These are phyloP conservation scores for Brotula barbata DNA, from an alignment of 2,797 vertebrate species.

Conservation along the genomic window DNA sequence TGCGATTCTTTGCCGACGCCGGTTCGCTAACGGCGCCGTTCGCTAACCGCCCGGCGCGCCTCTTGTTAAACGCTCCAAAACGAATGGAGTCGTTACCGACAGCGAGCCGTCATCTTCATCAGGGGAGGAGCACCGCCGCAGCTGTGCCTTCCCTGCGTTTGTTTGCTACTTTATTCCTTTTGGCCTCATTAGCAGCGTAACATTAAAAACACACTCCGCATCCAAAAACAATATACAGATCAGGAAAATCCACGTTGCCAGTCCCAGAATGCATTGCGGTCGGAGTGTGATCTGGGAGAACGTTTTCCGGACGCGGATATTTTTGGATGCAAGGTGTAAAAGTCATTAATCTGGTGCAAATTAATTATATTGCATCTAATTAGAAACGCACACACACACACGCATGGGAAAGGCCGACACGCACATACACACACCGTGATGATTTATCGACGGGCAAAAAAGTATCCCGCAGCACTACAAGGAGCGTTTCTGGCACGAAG, in stretches of 20 bases:
- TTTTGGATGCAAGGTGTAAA: not conserved
- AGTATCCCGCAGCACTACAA: constrained; percentile 14
- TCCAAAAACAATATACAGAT: too few relatives aligned
- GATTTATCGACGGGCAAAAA: constrained; percentile 41
- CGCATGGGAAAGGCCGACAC: constrained; percentile 34
- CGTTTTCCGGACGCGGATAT: too few relatives aligned
- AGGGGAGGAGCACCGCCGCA: constrained; percentile 36
- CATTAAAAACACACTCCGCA: too few relatives aligned
- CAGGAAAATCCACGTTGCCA: too few relatives aligned
- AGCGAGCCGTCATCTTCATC: constrained; percentile 49
- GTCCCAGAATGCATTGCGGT: too few relatives aligned
- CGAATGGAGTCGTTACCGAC: constrained; percentile 48
- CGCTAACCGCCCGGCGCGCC: constrained; percentile 10
- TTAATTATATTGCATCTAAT: constrained; percentile 55
- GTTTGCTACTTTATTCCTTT: too few relatives aligned
- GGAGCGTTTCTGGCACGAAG: constrained; percentile 33
- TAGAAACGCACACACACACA: constrained; percentile 22
- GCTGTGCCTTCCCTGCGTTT: too few relatives aligned
- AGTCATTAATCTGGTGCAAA: constrained; percentile 38
- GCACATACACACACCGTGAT: constrained; percentile 22
- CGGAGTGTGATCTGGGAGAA: too few relatives aligned
- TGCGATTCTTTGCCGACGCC: too few relatives aligned
- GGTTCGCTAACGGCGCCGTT: constrained; percentile 17
- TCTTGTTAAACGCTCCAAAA: constrained; percentile 19
- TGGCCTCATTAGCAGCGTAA: too few relatives aligned